These are phyloP conservation scores for Cyphomyrus plagiostoma DNA, from an alignment of 2,113 vertebrate species.

Conservation along the genomic window DNA sequence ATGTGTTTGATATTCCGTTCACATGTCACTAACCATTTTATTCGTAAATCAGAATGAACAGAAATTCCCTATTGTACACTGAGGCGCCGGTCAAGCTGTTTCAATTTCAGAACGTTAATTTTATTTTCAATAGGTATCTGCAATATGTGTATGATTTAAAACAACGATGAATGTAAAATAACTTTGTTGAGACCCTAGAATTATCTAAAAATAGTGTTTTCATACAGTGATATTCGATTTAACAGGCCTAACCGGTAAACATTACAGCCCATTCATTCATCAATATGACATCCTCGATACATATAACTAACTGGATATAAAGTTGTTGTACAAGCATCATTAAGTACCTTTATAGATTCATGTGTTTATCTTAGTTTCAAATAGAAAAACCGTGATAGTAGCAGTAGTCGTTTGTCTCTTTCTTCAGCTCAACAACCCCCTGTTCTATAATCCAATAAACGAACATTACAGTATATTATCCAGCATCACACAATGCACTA, in stretches of 20 bases:
- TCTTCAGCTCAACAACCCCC: not conserved
- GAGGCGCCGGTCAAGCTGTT: not conserved
- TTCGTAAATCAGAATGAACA: not conserved
- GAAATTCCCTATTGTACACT: not conserved
- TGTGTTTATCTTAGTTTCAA: not conserved
- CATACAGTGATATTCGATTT: not conserved
- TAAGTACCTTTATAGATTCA: not conserved
- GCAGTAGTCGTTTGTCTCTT: not conserved
- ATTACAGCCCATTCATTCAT: not conserved
- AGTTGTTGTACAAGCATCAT: not conserved
- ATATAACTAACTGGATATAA: not conserved
- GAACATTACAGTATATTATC: not conserved
- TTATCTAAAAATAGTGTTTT: not conserved
- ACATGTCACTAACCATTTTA: not conserved
- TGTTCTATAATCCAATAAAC: not conserved
- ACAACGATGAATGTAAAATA: not conserved
- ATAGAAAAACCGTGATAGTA: not conserved
- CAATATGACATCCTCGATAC: not conserved
- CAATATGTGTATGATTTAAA: not conserved
- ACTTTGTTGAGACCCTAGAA: not conserved
- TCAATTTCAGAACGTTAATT: not conserved
- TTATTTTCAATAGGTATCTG: not conserved
- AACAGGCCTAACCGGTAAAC: not conserved
- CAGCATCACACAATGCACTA: slow-evolving; percentile 58
- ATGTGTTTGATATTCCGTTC: not conserved